phyloP scores from a whole-genome alignment of 2,888 invertebrate species.

The Aphodius granarius region DNA sequence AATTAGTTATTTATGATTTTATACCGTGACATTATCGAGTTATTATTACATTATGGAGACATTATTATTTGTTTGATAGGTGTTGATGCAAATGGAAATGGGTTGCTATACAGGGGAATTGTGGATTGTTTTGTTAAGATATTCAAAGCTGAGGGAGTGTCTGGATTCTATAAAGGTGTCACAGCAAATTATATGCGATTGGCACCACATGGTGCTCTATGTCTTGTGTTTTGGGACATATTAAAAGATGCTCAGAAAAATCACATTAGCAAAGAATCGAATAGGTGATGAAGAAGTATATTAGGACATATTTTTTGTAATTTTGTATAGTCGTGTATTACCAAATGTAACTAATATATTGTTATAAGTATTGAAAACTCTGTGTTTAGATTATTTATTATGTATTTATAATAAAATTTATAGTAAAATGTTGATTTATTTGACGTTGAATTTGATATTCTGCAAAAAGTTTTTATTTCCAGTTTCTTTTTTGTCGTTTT shows the following conservation, averaged over 20 bases:
- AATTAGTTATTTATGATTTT: too few species aligned
- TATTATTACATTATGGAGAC: too few species aligned
- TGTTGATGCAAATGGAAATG: slow-evolving; percentile 62
- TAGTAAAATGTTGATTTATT: background rate
- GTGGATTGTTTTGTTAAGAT: slow-evolving; percentile 78
- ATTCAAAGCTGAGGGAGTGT: slow-evolving; percentile 72
- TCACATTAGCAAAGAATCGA: slow-evolving; percentile 32
- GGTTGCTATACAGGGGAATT: slow-evolving; percentile 70
- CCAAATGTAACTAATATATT: too few species aligned
- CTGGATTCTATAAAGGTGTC: slow-evolving; percentile 88
- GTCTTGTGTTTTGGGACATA: slow-evolving; percentile 86
- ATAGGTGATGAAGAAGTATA: background rate
- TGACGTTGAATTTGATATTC: too few species aligned
- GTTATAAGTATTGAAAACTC: background rate
- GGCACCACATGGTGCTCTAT: slow-evolving; percentile 87
- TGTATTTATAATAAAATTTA: background rate
- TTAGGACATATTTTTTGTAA: background rate
- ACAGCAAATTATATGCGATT: slow-evolving; percentile 85
- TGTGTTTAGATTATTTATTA: background rate
- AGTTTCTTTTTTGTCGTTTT: too few species aligned
- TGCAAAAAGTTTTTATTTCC: too few species aligned
- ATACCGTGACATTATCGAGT: too few species aligned
- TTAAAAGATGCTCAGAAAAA: slow-evolving; percentile 61
- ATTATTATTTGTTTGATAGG: slow-evolving; percentile 55
- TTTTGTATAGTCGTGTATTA: background rate